Conservation (phyloP, 2,113 vertebrate genomes). For the Catharus minimus region DNA sequence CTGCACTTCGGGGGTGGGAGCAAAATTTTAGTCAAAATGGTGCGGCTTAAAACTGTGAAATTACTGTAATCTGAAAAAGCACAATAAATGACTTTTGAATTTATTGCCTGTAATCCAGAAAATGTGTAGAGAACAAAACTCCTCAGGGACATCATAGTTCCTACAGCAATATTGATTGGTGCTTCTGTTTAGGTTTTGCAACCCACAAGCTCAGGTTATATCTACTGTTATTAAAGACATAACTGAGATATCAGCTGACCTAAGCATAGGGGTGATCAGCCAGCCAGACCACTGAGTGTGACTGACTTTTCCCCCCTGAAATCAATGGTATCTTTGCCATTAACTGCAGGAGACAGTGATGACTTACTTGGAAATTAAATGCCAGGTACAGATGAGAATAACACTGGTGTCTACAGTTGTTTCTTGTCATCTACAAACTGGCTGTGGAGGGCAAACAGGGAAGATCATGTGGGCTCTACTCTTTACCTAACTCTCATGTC, state of each 20-base stretch:
- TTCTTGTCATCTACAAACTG: background rate
- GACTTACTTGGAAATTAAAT: background rate
- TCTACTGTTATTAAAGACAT: background rate
- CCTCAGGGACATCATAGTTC: background rate
- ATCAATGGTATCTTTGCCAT: background rate
- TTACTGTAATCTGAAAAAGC: background rate
- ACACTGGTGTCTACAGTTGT: background rate
- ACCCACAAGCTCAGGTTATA: background rate
- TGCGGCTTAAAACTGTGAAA: too few relatives aligned
- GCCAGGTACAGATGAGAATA: background rate
- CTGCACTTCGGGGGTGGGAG: too few relatives aligned
- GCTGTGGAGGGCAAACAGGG: background rate
- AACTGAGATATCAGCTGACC: background rate
- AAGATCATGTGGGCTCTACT: background rate
- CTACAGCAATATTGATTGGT: background rate
- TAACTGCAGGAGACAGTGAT: background rate
- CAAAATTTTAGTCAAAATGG: too few relatives aligned
- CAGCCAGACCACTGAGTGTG: background rate
- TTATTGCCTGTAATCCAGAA: background rate
- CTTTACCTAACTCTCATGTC: background rate
- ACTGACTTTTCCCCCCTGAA: background rate
- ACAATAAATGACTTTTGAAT: background rate
- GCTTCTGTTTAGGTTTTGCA: background rate
- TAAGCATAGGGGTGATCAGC: background rate
- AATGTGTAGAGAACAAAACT: background rate